These are phyloP conservation scores for Pollenia griseotomentosa DNA, from an alignment of 2,888 invertebrate species.

Conservation along the genomic window DNA sequence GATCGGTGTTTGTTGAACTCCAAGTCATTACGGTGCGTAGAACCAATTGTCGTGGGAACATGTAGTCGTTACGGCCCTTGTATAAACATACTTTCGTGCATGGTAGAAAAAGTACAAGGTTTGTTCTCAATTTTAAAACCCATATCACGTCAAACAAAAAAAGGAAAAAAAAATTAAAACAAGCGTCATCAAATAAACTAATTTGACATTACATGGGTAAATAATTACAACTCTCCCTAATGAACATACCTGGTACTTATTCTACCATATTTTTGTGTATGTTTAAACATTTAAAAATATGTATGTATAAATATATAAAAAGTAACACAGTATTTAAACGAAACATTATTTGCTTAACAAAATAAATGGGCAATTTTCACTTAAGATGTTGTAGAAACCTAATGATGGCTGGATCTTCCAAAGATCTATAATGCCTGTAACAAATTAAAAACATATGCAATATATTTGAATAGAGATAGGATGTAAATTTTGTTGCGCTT, in stretches of 20 bases:
- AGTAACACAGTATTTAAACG: background rate
- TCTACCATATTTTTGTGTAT: background rate
- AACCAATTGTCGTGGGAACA: no score
- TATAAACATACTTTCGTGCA: background rate
- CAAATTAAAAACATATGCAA: background rate
- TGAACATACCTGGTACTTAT: no score
- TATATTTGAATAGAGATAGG: background rate
- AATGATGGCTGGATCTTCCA: constrained; percentile 25
- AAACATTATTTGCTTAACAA: background rate
- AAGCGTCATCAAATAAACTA: no score
- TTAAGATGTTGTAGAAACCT: constrained; percentile 40
- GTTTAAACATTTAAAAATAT: background rate
- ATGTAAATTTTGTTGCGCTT: constrained; percentile 64
- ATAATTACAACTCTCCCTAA: no score
- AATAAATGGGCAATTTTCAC: background rate
- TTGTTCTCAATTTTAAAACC: no score
- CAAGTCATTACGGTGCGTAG: no score
- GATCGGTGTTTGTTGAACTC: no score
- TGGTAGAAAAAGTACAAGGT: no score
- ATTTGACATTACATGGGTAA: no score
- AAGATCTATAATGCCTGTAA: constrained; percentile 60
- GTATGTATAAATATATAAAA: background rate
- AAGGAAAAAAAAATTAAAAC: no score
- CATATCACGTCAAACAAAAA: no score
- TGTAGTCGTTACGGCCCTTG: no score